phyloP scores from a whole-genome alignment of 2,797 vertebrate species.

The Anabacerthia variegaticeps region DNA sequence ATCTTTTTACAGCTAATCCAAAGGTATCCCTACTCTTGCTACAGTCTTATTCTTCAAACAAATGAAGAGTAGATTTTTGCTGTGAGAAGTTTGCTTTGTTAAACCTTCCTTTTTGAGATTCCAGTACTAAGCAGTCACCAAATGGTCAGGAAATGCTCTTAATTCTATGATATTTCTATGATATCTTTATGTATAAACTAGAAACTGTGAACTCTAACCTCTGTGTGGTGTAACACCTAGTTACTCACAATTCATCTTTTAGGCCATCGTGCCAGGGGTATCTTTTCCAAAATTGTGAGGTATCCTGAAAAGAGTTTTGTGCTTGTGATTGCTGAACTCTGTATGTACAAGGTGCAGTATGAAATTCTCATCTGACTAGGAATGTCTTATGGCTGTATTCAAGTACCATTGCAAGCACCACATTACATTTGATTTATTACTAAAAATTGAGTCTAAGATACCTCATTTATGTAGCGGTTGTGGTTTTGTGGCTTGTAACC shows the following conservation, averaged over 20 bases:
- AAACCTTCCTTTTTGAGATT: not conserved
- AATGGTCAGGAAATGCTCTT: not conserved
- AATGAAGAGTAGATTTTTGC: not conserved
- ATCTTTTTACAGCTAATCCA: not conserved
- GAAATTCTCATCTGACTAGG: not conserved
- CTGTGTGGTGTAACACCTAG: not conserved
- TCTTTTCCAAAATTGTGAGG: not conserved
- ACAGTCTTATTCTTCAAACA: not conserved
- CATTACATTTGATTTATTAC: not conserved
- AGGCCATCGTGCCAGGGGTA: not conserved
- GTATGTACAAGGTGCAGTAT: not conserved
- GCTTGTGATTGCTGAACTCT: not conserved
- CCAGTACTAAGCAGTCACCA: not conserved
- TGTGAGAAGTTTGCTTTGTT: not conserved
- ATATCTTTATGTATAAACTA: not conserved
- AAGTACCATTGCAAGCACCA: not conserved
- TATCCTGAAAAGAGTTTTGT: not conserved
- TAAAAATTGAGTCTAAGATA: not conserved
- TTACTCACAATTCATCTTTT: not conserved
- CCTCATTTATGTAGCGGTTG: not conserved
- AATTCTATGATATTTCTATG: not conserved
- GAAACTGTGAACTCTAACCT: not conserved
- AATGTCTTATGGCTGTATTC: not conserved
- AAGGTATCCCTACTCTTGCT: not conserved
- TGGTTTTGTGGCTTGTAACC: conserved; percentile 37